Base-by-base conservation (phyloP, 2,888 invertebrate genomes). In the Seira sanloemensis region DNA sequence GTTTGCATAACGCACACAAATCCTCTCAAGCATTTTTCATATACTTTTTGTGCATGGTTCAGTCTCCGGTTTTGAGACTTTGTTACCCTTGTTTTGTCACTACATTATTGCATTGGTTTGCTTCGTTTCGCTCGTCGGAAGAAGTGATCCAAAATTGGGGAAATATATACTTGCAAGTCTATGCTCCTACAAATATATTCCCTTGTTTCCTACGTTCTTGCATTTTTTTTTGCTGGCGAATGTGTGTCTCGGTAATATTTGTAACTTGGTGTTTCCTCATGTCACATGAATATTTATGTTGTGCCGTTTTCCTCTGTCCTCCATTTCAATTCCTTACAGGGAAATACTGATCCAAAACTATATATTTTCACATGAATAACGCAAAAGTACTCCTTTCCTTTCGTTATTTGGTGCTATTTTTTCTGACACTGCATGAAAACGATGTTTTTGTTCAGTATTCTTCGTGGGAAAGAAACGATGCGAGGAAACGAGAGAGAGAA, bases 251-350 rank as follows among this genome's bases (percentile, higher is more conserved):
- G 18, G 23, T 68, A 21, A 67, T 58, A 46, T 26, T 79, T 69
- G 71, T 37, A 37, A 37, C 5, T 37, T 37, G 37, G 37, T 37
- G 37, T 37, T 37, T 72, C 24, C 24, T 37, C 67, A 66, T 67
- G 80, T 58, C 80, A 62, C 46, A 75, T 75, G 80, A 80, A 74
- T 69, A 69, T 74, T 80, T 80, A 80, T 80, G 80, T 58, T 75
- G 27, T 68, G 71, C 26, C 37, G 25, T 69, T 46, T 69, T 5
- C 18, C n/a, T n/a, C 71, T 71, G 2, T 37, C 71, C 21, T 19
- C 23, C 71, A 7, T n/a, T 50, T 46, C 27, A 18, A 16, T 46
- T 23, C 18, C 46, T 50, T 24, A 16, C n/a, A 19, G 12, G 27
- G 65, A 21, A 66, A 65, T n/a, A n/a, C n/a, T n/a, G 16, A 23